Base-by-base conservation (phyloP, 2,797 vertebrate species). In the Liparis tanakae region DNA sequence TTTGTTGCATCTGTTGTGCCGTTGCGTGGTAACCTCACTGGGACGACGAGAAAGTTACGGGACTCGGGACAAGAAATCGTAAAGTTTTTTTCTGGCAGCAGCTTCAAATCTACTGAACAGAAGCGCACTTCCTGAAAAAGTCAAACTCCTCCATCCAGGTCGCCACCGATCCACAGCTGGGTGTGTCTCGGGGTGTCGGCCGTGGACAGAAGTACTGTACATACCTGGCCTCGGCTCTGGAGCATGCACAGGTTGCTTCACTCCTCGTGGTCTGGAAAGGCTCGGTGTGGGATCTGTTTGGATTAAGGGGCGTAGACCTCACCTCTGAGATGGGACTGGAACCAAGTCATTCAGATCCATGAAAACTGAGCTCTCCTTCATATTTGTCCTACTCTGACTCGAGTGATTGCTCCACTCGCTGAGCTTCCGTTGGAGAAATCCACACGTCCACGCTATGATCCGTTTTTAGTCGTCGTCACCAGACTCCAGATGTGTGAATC, bases 321-420 rank as follows among this genome's bases (percentile, higher is more conserved):
- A 62, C 25, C 20, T 66, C 2, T 30, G 55, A 36, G 51, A 73
- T 70, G 6, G 33, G 64, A 46, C 64, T 59, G 43, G 34, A 56
- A 44, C 13, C 14, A 48, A 15, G 25, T 41, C 25, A n/a, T 65
- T 10, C 0, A 67, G 8, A 61, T 57, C 2, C 57, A n/a, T 56
- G 39, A 22, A 44, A 67, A 30, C 20, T 0, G 43, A 50, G 10
- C 57, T 66, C 25, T 43, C 4, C 2, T 1, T n/a, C 8, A n/a
- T 17, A 48, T 25, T 18, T 13, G 9, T 20, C 18, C 12, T 36
- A n/a, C 1, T 37, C 43, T 44, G 20, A 43, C 18, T 48, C 25
- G 9, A 39, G 54, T 55, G 25, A 56, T 39, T 7, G 50, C 13
- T 22, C 30, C 8, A 6, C 1, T 64, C 3, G 1, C 25, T 34